These are phyloP conservation scores for Clupea harengus DNA, from an alignment of 2,113 vertebrate species.

Conservation along the genomic window DNA sequence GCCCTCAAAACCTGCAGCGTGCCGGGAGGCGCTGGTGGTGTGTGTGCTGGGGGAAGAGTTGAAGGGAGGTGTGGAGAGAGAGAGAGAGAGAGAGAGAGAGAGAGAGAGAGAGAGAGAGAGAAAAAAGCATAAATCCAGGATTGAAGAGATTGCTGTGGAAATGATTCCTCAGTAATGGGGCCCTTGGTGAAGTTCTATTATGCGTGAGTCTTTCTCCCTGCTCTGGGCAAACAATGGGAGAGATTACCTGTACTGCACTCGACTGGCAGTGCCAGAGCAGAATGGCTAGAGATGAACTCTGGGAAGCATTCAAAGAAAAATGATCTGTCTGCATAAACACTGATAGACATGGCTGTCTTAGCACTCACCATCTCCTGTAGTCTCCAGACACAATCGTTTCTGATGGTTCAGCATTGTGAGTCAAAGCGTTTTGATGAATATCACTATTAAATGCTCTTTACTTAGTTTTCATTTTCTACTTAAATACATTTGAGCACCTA, in stretches of 20 bases:
- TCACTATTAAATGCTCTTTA: not conserved
- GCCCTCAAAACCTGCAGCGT: slow-evolving; percentile 66
- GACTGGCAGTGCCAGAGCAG: not conserved
- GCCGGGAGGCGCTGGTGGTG: not conserved
- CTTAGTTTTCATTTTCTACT: not conserved
- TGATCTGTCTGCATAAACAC: not conserved
- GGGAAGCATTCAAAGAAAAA: not conserved
- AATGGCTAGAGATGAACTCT: not conserved
- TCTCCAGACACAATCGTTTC: not conserved
- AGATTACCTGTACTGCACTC: slow-evolving; percentile 15
- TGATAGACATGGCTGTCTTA: not conserved
- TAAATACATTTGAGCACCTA: not conserved
- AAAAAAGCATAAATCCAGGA: slow-evolving; percentile 10
- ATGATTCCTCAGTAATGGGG: not conserved
- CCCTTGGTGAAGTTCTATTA: not conserved
- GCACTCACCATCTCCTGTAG: not conserved
- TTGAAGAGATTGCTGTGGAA: slow-evolving; percentile 9
- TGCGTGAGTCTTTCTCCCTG: not conserved
- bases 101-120: not conserved
- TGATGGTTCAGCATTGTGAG: not conserved
- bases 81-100: not conserved
- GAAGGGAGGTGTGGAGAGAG: not conserved
- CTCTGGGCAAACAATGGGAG: not conserved
- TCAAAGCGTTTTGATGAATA: not conserved
- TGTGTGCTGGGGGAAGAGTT: not conserved